A percentile compares a stretch with the other conserved stretches of the same genome.
phyloP scores from a whole-genome alignment of 1,140 invertebrate species.

The Pygmarrhopalites habei region DNA sequence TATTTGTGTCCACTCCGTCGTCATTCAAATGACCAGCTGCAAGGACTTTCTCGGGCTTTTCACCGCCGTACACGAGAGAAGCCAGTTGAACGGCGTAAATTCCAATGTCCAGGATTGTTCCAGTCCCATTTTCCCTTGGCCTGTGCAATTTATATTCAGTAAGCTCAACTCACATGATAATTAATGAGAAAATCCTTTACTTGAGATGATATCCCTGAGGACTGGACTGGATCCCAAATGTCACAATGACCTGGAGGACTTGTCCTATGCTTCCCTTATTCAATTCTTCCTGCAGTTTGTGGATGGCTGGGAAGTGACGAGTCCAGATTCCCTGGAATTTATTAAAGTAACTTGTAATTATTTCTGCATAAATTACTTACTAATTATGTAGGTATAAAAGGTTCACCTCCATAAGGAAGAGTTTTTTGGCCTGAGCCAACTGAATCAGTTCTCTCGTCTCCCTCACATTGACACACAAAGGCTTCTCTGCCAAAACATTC shows the following conservation, averaged over 20 bases:
- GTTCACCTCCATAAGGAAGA: slow-evolving; percentile 67
- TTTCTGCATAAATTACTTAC: background rate
- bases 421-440: slow-evolving; percentile 53
- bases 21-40: slow-evolving; percentile 58
- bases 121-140: slow-evolving; percentile 62
- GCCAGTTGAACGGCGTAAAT: slow-evolving; percentile 71
- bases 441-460: slow-evolving; percentile 56
- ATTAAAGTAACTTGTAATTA: background rate
- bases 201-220: slow-evolving; percentile 41
- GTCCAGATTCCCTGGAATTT: slow-evolving; percentile 62
- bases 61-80: slow-evolving; percentile 59
- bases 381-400: too few species aligned
- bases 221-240: slow-evolving; percentile 57
- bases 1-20: slow-evolving; percentile 58
- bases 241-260: slow-evolving; percentile 57
- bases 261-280: slow-evolving; percentile 60
- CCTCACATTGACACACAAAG: slow-evolving; percentile 65
- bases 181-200: slow-evolving; percentile 43
- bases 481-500: slow-evolving; percentile 77
- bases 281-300: slow-evolving; percentile 55
- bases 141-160: slow-evolving; percentile 23
- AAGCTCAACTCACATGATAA: background rate
- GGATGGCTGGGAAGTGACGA: slow-evolving; percentile 68
- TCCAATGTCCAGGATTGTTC: slow-evolving; percentile 72
- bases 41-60: slow-evolving; percentile 44